These are phyloP conservation scores for Anadara kagoshimensis DNA, from an alignment of 1,140 invertebrate species.

Conservation along the genomic window DNA sequence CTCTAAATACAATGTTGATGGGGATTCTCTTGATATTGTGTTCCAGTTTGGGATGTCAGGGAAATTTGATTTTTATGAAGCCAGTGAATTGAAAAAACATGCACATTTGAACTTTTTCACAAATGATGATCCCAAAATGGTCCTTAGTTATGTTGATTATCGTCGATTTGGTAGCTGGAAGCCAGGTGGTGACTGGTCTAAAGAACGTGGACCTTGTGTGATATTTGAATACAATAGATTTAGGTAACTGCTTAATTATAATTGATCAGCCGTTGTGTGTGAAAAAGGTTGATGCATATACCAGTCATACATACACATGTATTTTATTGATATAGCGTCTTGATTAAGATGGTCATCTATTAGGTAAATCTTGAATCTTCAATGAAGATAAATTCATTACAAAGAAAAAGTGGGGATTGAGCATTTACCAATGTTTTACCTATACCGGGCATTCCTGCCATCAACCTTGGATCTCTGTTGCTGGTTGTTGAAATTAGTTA, in stretches of 20 bases:
- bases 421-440: too few species aligned
- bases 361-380: too few species aligned
- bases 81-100: conserved; percentile 68
- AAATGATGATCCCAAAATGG: conserved; percentile 54
- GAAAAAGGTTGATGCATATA: too few species aligned
- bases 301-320: too few species aligned
- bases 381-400: too few species aligned
- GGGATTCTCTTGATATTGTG: conserved; percentile 54
- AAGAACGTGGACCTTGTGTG: conserved; percentile 71
- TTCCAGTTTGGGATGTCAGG: conserved; percentile 74
- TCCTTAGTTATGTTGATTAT: conserved; percentile 72
- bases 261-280: too few species aligned
- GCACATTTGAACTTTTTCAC: conserved; percentile 70
- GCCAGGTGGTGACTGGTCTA: conserved; percentile 59
- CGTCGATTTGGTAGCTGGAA: conserved; percentile 73
- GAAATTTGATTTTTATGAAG: conserved; percentile 66
- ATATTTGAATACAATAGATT: conserved; percentile 69
- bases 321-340: too few species aligned
- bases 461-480: too few species aligned
- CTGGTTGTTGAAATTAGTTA: too few species aligned
- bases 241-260: conserved; percentile 52
- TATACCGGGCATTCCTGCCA: too few species aligned
- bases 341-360: too few species aligned
- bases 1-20: not conserved
- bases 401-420: too few species aligned